Evolutionary conservation across 1,140 invertebrate species (phyloP).

Genomic region (Augochlora pura): DNA sequence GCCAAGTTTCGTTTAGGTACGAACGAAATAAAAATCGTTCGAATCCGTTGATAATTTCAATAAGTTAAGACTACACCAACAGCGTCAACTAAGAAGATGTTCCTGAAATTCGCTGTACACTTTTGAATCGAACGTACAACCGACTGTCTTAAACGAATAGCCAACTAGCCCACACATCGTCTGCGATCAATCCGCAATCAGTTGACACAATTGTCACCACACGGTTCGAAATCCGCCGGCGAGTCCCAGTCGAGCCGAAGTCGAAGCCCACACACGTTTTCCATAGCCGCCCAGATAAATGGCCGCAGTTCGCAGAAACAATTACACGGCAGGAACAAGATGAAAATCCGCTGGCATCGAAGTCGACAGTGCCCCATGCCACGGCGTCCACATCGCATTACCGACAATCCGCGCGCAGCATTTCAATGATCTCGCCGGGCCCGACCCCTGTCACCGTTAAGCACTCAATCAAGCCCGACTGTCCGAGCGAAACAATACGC

Average conservation of each 20-base stretch:
- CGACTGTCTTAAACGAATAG: too few species aligned
- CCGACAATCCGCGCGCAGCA: slow-evolving; percentile 9
- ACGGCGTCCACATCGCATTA: neutral
- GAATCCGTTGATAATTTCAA: too few species aligned
- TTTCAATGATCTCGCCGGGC: slow-evolving; percentile 31
- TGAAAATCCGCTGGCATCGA: neutral
- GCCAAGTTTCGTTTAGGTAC: too few species aligned
- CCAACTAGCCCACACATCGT: neutral
- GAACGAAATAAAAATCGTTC: too few species aligned
- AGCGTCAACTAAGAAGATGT: too few species aligned
- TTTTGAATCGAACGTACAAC: too few species aligned
- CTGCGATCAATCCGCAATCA: slow-evolving; percentile 51
- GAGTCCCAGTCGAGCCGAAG: slow-evolving; percentile 13
- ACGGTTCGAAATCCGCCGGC: neutral
- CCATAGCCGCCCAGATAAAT: neutral
- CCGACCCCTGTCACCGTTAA: slow-evolving; percentile 44
- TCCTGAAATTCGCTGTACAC: too few species aligned
- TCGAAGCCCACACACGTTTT: too few species aligned
- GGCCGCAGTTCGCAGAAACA: neutral
- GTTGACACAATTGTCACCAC: too few species aligned
- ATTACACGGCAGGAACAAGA: neutral
- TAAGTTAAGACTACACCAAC: too few species aligned
- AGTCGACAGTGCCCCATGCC: neutral
- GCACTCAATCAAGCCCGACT: slow-evolving; percentile 44
- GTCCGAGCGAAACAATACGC: slow-evolving; percentile 35